phyloP scores from a whole-genome alignment of 2,888 invertebrate genomes.

The Cactoblastis cactorum region DNA sequence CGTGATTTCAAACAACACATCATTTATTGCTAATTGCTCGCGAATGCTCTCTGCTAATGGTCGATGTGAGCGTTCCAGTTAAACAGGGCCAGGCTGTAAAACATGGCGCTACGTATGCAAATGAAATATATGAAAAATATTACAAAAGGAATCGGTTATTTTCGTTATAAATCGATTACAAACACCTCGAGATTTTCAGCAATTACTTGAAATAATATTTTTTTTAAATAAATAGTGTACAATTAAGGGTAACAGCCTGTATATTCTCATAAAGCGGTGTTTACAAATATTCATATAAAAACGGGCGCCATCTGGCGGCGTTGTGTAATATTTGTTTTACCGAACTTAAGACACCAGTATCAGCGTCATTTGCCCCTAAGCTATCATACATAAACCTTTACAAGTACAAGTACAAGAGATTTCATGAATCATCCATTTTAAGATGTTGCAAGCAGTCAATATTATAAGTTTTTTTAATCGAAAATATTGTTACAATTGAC shows the following conservation, averaged over 20 bases:
- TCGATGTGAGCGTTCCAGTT: conserved; percentile 9
- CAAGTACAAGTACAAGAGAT: not conserved
- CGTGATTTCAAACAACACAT: not conserved
- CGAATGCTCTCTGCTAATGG: not conserved
- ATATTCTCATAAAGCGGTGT: conserved; percentile 51
- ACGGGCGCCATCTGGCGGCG: conserved; percentile 66
- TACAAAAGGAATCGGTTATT: too few relatives aligned
- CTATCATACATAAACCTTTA: not conserved
- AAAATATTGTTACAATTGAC: too few relatives aligned
- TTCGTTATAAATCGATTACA: too few relatives aligned
- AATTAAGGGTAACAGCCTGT: conserved; percentile 41
- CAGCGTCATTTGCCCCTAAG: not conserved
- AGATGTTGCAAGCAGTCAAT: not conserved
- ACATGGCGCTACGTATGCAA: too few relatives aligned
- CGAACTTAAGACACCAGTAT: conserved; percentile 28
- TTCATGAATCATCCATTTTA: not conserved
- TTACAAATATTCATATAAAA: conserved; percentile 69
- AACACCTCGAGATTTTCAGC: too few relatives aligned
- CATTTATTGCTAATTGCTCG: conserved; percentile 1
- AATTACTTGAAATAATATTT: too few relatives aligned
- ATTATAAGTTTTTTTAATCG: not conserved
- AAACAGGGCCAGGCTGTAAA: not conserved
- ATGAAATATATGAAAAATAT: too few relatives aligned
- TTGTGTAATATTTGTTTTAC: conserved; percentile 65
- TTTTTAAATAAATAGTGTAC: not conserved